Base-by-base conservation (phyloP, 2,113 vertebrate species). In the Xerus inauris region DNA sequence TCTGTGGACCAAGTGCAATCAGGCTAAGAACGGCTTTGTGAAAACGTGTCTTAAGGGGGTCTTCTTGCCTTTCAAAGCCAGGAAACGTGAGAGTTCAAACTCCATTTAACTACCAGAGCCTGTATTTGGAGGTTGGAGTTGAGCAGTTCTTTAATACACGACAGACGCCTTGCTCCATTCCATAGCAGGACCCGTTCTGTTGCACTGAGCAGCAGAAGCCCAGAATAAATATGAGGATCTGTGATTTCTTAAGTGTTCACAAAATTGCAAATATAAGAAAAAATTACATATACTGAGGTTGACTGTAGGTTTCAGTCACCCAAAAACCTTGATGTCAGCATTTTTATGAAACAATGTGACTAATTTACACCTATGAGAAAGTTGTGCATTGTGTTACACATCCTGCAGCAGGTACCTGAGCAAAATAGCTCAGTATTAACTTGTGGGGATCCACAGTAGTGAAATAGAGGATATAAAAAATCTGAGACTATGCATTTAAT, bases 151-250 rank as follows among this genome's bases (percentile, higher is more conserved):
- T 95, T 45, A 97, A 92, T 94, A 86, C 80, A 94, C 76, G 96
- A 96, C 94, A 87, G 91, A 91, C 57, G 94, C 82, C 65, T 96
- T 95, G 96, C 95, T 98, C 91, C 87, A 86, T 95, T 88, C 71
- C 96, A 90, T 67, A 64, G 83, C 67, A 84, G 85, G 76, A 86
- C 76, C 69, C 67, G 62, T 77, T 97, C 93, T 87, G 97, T 96
- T 90, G 91, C 96, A 96, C 85, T 77, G 94, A 95, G 97, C 94
- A 97, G 96, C 97, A 96, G 87, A 85, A 97, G 72, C 90, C 67
- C 90, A 94, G 94, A 97, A 76, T 75, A 82, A 94, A 97, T 82
- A 57, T 3, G 87, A 93, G 91, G 81, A 84, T 77, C 96, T 94
- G 83, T 82, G 81, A 86, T 97, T 95, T 73, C 54, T 85, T 51